Base-by-base conservation (phyloP, 2,888 invertebrate genomes). In the Hirtodrosophila alboralis region DNA sequence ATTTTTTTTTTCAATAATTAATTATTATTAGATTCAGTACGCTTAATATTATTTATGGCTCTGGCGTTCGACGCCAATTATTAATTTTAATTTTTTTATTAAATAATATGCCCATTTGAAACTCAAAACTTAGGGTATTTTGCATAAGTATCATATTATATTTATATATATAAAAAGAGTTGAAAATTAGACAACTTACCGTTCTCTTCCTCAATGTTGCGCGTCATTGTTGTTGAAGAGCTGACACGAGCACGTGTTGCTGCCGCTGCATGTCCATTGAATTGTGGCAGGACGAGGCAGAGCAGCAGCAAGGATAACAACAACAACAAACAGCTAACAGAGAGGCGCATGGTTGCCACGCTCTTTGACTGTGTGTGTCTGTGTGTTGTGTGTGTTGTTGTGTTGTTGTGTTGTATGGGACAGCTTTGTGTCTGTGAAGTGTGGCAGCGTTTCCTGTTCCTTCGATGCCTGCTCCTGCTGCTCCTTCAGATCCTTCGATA, bases 161-260 rank as follows among this genome's bases (percentile, higher is more conserved):
- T 8, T 2, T 9, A 8, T 34, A 7, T 23, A n/a, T n/a, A n/a
- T n/a, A n/a, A 28, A 14, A 59, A 16, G 16, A 28, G 30, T 44
- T 61, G 27, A 33, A 61, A 61, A 52, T 38, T 44, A 40, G 43
- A 61, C n/a, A 33, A 89, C 90, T 90, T 75, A 90, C 90, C 90
- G 60, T 90, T 90, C 76, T 90, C 90, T 61, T 90, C 90, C 57
- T 90, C 90, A 40, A 90, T 90, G 75, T 90, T 90, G 58, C 90
- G 88, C 49, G 89, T 89, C 85, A 90, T 89, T 56, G 88, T 78
- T 21, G 90, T 88, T 28, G 88, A 84, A 37, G 87, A 78, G 43
- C 88, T 88, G 65, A 87, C 85, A 53, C 89, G 88, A 26, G 75
- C 84, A 62, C 83, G 83, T 62, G 88, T 75, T 44, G 89, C 75